Evolutionary conservation across 2,888 invertebrate genomes (phyloP).

Genomic region (Papilio elwesi): DNA sequence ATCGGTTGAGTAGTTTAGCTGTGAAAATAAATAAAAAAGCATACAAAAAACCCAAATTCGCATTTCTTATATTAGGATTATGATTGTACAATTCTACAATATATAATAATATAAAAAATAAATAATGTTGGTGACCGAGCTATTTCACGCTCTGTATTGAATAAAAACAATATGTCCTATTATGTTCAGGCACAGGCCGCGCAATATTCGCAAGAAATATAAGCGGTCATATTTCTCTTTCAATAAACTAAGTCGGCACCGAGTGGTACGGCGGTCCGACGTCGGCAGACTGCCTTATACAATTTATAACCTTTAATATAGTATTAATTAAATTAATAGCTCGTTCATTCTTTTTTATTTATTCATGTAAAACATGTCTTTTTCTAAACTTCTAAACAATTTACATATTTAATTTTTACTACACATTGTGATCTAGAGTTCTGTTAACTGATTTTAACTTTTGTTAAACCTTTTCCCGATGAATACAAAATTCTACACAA

Average conservation of each 20-base stretch:
- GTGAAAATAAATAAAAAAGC: too few species aligned
- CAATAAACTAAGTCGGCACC: constrained; percentile 33
- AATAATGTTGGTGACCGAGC: not conserved
- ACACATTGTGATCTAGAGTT: too few species aligned
- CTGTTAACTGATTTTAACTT: too few species aligned
- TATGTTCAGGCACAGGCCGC: constrained; percentile 23
- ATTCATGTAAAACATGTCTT: not conserved
- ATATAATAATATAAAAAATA: not conserved
- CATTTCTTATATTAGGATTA: too few species aligned
- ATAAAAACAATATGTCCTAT: constrained; percentile 24
- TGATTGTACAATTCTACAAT: too few species aligned
- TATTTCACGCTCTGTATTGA: not conserved
- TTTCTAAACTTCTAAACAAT: not conserved
- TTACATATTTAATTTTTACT: too few species aligned
- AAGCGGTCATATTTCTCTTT: constrained; percentile 30
- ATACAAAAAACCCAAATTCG: too few species aligned
- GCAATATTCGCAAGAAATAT: constrained; percentile 29
- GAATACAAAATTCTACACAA: too few species aligned
- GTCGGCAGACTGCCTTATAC: not conserved
- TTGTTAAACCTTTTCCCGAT: too few species aligned
- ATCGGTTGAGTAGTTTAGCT: too few species aligned
- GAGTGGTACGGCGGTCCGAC: constrained; percentile 32
- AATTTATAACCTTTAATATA: constrained; percentile 35
- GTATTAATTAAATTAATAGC: constrained; percentile 26
- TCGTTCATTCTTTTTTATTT: constrained; percentile 2